Percentiles rank a stretch among this genome's conserved stretches.
These are phyloP conservation scores for Stegostoma tigrinum DNA, from an alignment of 2,113 vertebrate genomes.

Conservation along the genomic window DNA sequence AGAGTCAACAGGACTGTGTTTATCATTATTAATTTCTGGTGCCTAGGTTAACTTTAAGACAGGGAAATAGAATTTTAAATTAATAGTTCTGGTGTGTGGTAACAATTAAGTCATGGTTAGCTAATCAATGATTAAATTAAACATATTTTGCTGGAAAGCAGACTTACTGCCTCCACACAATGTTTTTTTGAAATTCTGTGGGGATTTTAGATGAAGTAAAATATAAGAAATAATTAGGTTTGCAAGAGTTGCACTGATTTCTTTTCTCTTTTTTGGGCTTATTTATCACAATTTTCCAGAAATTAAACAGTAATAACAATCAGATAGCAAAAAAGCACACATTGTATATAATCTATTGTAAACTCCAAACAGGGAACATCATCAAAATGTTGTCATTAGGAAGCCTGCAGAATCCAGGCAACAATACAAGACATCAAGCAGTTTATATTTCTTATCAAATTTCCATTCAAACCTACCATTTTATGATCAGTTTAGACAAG, in stretches of 20 bases:
- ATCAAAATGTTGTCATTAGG: background rate
- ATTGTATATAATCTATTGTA: background rate
- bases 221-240: background rate
- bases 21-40: no score
- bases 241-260: background rate
- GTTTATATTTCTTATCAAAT: no score
- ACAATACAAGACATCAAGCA: background rate
- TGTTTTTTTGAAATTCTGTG: background rate
- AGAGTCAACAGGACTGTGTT: no score
- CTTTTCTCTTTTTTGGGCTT: background rate
- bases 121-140: slow-evolving; percentile 1
- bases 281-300: background rate
- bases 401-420: background rate
- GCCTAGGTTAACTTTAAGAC: no score
- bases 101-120: slow-evolving; percentile 3
- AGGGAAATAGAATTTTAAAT: background rate
- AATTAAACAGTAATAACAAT: background rate
- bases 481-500: no score
- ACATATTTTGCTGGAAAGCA: background rate
- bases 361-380: background rate
- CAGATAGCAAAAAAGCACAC: background rate
- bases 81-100: background rate
- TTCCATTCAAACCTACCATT: no score
- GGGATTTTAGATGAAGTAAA: background rate
- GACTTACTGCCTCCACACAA: background rate